Base-by-base conservation (phyloP, 2,888 invertebrate genomes). In the Dorcus parallelipipedus region DNA sequence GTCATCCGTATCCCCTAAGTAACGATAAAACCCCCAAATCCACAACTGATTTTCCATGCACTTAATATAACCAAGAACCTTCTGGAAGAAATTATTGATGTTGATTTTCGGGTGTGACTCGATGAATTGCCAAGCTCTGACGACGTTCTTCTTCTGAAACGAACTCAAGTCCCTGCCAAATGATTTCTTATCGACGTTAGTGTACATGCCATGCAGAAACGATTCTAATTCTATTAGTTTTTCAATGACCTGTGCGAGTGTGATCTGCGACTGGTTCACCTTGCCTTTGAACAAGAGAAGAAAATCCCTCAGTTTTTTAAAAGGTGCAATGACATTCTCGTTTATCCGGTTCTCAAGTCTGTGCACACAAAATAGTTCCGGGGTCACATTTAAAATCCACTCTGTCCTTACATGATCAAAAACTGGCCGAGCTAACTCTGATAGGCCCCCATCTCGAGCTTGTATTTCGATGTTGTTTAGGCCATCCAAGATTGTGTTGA, bases 11-110 rank as follows among this genome's bases (percentile, higher is more conserved):
- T 69, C 70, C 1, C 73, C 74, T 8, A 61, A 58, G 49, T 68
- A 75, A 38, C 75, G 61, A 62, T 77, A 77, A 56, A 74, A 76
- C 9, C 77, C 77, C 77, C 77, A 77, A 56, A 77, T 76, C 76
- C 77, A 77, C 43, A 77, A 57, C 64, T 77, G 77, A 59, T 76
- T 76, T 55, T 77, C 77, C 77, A 76, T 76, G 49, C 76, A 76
- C 56, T 76, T 76, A 45, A 77, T 75, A 54, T 76, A 77, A 4
- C 76, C 75, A 43, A 76, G 63, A n/a, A 77, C 76, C 64, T 74
- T 76, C 3, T 69, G 66, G 56, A 75, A 76, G 54, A 77, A 77
- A 54, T 71, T 69, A 56, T 75, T 73, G 14, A 77, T 73, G 59
- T 77, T 76, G 39, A 76, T 77, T 58, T 73, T 76, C 3, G 77